Base-by-base conservation (phyloP, 2,888 invertebrate genomes). In the Mythimna pallens region DNA sequence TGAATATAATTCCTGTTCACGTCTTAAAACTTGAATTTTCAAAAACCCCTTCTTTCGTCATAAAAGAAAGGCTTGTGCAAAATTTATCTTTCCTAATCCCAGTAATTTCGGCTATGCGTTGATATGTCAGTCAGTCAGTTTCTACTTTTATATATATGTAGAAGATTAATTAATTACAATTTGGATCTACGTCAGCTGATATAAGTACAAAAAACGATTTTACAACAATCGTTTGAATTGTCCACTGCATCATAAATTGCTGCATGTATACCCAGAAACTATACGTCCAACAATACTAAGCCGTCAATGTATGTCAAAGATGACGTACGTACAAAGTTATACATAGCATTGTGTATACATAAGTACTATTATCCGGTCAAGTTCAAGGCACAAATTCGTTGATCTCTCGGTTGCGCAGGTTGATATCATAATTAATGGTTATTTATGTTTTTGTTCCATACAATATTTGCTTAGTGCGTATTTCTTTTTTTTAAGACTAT, bases 361-460 rank as follows among this genome's bases (percentile, higher is more conserved):
- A 58, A 3, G n/a, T 36, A n/a, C 14, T 40, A 34, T n/a, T n/a
- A 40, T 5, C 5, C 50, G 62, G 77, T 57, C 75, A 75, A 75
- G 75, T 75, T 75, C 77, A 75, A 57, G 69, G 62, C 43, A 36
- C 0, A 1, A 54, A 50, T 68, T 76, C n/a, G 61, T 57, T 34
- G 69, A 34, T 54, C 12, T 20, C 14, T 40, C 7, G 20, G n/a
- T 12, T 22, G 3, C 3, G 12, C 62, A 70, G 70, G 55, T 57
- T n/a, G 5, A 14, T 25, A 14, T 17, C 12, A 12, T 61, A 54
- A 61, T n/a, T 1, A 40, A 30, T 40, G 30, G 22, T 30, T n/a
- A 34, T 17, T n/a, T 9, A 47, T 22, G 1, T 30, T 22, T 58
- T 22, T 62, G 2, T 14, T 47, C 5, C 8, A 8, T 12, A 3